Conservation (phyloP, 2,797 vertebrate genomes). For the Molossus molossus region DNA sequence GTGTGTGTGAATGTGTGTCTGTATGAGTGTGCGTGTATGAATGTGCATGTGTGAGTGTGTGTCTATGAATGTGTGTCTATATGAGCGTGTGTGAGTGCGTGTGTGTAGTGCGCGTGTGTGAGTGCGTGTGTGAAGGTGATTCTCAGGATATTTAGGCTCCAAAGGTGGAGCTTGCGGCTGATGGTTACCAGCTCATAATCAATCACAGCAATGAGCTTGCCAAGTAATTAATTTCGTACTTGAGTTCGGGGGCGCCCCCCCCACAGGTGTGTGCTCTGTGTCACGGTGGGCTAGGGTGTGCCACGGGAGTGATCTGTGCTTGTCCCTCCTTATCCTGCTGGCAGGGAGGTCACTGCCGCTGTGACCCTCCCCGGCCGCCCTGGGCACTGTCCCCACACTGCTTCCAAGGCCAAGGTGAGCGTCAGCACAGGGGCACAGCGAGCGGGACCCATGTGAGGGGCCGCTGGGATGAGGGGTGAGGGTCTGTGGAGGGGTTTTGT, state of each 20-base stretch:
- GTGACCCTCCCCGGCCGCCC: too few species aligned
- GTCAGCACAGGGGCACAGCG: slow-evolving; percentile 59
- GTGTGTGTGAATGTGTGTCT: too few species aligned
- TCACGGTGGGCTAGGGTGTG: neutral
- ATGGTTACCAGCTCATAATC: neutral
- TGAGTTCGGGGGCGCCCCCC: neutral
- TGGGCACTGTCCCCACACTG: slow-evolving; percentile 56
- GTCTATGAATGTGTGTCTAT: accelerated
- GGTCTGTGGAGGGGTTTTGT: neutral
- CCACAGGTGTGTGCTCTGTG: neutral
- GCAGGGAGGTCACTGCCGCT: neutral
- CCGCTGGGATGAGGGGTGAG: neutral
- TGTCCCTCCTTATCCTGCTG: neutral
- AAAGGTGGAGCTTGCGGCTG: neutral
- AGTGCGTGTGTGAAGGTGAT: neutral
- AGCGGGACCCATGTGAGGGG: neutral
- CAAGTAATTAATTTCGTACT: neutral
- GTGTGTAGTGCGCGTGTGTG: neutral
- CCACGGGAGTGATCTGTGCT: neutral
- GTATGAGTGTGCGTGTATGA: too few species aligned
- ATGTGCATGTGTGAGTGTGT: neutral
- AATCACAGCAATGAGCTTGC: neutral
- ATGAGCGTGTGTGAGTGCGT: accelerated
- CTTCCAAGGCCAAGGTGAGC: slow-evolving; percentile 76
- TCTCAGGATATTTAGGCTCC: neutral